A percentile compares a stretch with the other conserved stretches of the same genome.
phyloP scores from a whole-genome alignment of 2,888 invertebrate genomes.

The Trichogramma dendrolimi region DNA sequence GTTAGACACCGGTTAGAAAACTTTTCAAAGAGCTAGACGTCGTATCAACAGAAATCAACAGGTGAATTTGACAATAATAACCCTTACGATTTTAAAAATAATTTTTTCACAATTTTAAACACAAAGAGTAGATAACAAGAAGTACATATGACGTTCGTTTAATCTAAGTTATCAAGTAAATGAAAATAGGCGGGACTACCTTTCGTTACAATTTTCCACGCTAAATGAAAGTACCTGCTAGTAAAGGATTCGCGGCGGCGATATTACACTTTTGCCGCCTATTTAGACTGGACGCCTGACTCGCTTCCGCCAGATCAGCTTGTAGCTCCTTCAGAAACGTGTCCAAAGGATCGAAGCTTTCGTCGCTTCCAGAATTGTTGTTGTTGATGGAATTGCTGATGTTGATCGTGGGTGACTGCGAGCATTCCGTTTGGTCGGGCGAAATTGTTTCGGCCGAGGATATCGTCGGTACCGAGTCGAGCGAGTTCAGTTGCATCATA shows the following conservation, averaged over 20 bases:
- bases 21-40: no score
- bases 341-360: conserved; percentile 80
- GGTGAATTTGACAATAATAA: no score
- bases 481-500: conserved; percentile 47
- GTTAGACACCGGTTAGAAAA: no score
- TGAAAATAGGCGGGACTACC: no score
- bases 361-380: conserved; percentile 57
- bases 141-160: no score
- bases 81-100: neutral
- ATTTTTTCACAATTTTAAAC: neutral
- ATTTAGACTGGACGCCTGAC: conserved; percentile 54
- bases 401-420: conserved; percentile 37
- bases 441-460: conserved; percentile 29
- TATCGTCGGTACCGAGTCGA: conserved; percentile 43
- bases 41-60: no score
- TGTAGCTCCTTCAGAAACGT: conserved; percentile 76
- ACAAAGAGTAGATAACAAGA: no score
- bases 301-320: conserved; percentile 48
- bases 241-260: conserved; percentile 79
- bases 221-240: conserved; percentile 65
- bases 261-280: conserved; percentile 70
- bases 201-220: no score
- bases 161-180: no score
- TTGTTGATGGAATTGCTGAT: neutral
- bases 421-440: conserved; percentile 45